Evolutionary conservation across 53 echinoderm and acorn worm species (phyloP), one percentile per base, ranked within the genome.

Genomic region (Patiria pectinifera): DNA sequence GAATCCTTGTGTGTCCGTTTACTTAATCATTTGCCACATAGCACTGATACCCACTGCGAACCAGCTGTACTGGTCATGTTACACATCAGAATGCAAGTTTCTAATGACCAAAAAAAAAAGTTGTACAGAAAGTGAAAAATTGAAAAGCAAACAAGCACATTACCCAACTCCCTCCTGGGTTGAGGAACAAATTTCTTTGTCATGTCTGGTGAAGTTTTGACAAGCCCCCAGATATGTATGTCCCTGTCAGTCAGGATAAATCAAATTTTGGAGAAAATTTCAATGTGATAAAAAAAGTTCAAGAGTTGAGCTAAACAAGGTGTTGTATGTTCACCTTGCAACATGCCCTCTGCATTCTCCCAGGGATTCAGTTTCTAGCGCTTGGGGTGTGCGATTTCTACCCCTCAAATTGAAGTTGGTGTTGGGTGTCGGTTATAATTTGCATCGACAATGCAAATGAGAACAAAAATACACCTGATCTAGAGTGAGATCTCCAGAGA

Each of bases 391-490:
- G 63, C 13, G 15, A 69, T 6, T 44, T 62, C 7, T 45, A 24
- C 24, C 72, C 12, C 72, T 21, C 71, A 86, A 86, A 86, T 86
- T 72, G 74, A 45, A 86, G 18, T 72, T 74, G 86, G 86, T 71
- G 71, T 86, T 13, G 43, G 24, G 86, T 86, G 86, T 49, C 85
- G 24, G 47, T 43, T 72, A 4, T 21, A 71, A 72, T 74, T 71
- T 71, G 21, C 24, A 18, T 23, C 3, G 47, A 79, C 80, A 79
- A 79, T 79, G 4, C 80, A 16, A 45, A 78, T 12, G 78, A 45
- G 78, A 35, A 78, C 60, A 60, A 60, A 60, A 60, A 60, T 60
- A 60, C 9, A 60, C 60, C 12, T 8, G 60, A 8, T 12, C 66
- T 4, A 66, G 19, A 66, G 66, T 14, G 66, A 66, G 66, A 66